Evolutionary conservation across 2,797 vertebrate species (phyloP).

Genomic region (Channallabes apus): DNA sequence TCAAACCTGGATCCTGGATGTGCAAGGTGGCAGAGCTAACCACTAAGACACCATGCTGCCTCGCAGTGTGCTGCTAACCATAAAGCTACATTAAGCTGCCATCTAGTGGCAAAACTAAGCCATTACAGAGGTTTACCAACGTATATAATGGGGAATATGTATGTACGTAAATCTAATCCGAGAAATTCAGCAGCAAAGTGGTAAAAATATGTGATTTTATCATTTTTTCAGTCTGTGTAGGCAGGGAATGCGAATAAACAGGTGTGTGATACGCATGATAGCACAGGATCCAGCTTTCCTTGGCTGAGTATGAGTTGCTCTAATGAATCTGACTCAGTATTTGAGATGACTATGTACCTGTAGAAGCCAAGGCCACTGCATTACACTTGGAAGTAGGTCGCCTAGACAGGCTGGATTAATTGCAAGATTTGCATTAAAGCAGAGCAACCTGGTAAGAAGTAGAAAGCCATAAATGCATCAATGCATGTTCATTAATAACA

Average conservation of each 20-base stretch:
- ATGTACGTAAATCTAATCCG: not conserved
- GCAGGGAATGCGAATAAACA: not conserved
- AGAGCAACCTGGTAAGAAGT: not conserved
- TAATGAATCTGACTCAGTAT: not conserved
- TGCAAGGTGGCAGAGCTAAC: too few relatives aligned
- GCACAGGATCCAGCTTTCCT: not conserved
- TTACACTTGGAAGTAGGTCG: not conserved
- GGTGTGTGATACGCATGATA: not conserved
- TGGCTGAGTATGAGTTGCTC: not conserved
- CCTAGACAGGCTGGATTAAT: not conserved
- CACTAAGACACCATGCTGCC: too few relatives aligned
- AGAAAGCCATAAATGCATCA: not conserved
- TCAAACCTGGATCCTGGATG: too few relatives aligned
- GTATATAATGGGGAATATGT: too few relatives aligned
- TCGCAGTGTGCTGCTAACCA: not conserved
- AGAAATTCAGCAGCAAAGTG: not conserved
- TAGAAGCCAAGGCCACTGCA: not conserved
- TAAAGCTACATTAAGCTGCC: constrained; percentile 47
- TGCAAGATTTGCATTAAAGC: not conserved
- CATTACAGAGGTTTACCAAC: not conserved
- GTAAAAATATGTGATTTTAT: not conserved
- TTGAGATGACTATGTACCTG: not conserved
- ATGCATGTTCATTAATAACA: too few relatives aligned
- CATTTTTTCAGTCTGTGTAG: not conserved
- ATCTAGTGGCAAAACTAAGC: constrained; percentile 60